Evolutionary conservation across 2,888 invertebrate species (phyloP).

Genomic region (Hydriomena furcata): DNA sequence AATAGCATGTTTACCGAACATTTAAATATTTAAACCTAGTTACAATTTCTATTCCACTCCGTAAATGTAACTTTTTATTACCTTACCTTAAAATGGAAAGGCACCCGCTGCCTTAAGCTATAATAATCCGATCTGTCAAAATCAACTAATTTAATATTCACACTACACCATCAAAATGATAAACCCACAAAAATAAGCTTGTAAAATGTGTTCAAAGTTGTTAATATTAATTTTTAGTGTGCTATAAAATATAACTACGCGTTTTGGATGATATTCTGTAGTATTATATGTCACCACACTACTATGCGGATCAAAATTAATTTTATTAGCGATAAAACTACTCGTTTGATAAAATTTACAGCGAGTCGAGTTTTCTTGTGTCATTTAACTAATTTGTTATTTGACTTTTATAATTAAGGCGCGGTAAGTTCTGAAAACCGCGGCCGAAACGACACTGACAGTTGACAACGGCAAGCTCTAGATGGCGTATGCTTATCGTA

Average conservation of each 20-base stretch:
- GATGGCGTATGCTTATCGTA: too few species aligned
- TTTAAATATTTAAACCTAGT: slow-evolving; percentile 4
- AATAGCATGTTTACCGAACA: slow-evolving; percentile 20
- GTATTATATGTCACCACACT: slow-evolving; percentile 9
- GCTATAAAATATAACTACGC: slow-evolving; percentile 26
- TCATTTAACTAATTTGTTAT: slow-evolving; percentile 1
- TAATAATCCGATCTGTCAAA: slow-evolving; percentile 24
- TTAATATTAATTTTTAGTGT: slow-evolving; percentile 32
- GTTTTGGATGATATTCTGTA: slow-evolving; percentile 14
- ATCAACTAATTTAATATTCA: slow-evolving; percentile 28
- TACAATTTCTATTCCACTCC: neutral
- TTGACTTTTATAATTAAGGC: neutral
- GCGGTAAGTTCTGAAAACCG: too few species aligned
- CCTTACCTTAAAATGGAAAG: slow-evolving; percentile 9
- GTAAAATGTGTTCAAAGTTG: slow-evolving; percentile 17
- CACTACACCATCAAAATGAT: slow-evolving; percentile 24
- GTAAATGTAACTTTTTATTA: slow-evolving; percentile 14
- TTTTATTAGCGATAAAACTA: slow-evolving; percentile 13
- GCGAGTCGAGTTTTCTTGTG: neutral
- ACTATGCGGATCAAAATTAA: slow-evolving; percentile 22
- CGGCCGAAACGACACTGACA: too few species aligned
- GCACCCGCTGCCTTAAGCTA: slow-evolving; percentile 19
- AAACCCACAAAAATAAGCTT: slow-evolving; percentile 23
- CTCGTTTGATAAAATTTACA: slow-evolving; percentile 8
- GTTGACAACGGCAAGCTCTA: too few species aligned